Evolutionary conservation across 1,140 invertebrate genomes (phyloP).

Genomic region (Trigoniulus corallinus): DNA sequence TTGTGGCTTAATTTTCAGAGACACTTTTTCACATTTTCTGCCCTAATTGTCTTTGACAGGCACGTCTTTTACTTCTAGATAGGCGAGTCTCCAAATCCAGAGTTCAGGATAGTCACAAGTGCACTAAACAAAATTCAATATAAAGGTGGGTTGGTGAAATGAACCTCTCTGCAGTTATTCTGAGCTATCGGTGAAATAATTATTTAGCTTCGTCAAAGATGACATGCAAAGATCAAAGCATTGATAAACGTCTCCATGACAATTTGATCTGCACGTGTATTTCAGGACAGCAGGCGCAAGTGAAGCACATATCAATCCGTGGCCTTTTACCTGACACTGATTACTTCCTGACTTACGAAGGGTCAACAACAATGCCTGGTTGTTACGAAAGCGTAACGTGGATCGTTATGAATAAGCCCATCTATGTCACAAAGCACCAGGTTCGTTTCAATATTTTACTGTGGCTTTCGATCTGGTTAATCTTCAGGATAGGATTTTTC

Average conservation of each 20-base stretch:
- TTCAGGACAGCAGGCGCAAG: conserved; percentile 55
- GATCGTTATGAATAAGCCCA: conserved; percentile 90
- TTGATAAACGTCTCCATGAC: too few species aligned
- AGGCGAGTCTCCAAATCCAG: conserved; percentile 63
- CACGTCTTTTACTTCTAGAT: conserved; percentile 41
- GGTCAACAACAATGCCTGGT: conserved; percentile 82
- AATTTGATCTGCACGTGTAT: too few species aligned
- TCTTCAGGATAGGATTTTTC: background rate
- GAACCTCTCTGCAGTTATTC: too few species aligned
- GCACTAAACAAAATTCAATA: conserved; percentile 64
- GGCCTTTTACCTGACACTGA: conserved; percentile 78
- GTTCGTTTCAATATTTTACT: conserved; percentile 28
- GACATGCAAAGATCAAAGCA: too few species aligned
- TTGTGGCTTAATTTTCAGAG: background rate
- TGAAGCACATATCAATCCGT: conserved; percentile 61
- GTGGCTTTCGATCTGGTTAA: background rate
- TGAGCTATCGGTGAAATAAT: too few species aligned
- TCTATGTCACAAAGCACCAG: conserved; percentile 89
- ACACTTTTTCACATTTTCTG: background rate
- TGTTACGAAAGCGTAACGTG: conserved; percentile 88
- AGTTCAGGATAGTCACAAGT: conserved; percentile 65
- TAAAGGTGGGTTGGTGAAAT: conserved; percentile 43
- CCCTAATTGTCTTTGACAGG: too few species aligned
- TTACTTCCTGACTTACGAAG: conserved; percentile 94
- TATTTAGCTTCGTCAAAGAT: too few species aligned